Percentiles rank a stretch among this genome's conserved stretches.
Conservation (phyloP, 2,888 invertebrate genomes). For the Dynastes hyllus region DNA sequence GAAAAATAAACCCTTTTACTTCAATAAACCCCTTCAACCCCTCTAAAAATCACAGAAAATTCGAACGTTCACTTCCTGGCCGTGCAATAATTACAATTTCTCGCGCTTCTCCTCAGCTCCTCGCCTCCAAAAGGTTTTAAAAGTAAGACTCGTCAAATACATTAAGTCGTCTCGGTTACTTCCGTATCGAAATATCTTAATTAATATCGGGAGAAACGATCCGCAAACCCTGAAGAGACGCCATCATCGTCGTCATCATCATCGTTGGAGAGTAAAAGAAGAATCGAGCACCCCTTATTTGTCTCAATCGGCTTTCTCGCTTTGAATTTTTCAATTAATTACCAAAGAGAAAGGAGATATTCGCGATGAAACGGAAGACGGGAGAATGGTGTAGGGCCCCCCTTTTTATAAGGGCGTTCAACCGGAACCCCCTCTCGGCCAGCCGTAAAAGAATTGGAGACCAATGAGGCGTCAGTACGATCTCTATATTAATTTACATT, state of each 20-base stretch:
- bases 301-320: constrained; percentile 54
- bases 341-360: constrained; percentile 30
- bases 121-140: background rate
- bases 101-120: background rate
- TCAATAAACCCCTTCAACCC: background rate
- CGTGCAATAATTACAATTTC: background rate
- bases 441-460: background rate
- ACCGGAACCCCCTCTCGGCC: background rate
- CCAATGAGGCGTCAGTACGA: background rate
- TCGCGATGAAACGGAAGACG: constrained; percentile 4
- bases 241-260: background rate
- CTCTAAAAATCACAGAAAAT: background rate
- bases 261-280: background rate
- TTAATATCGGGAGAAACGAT: constrained; percentile 11
- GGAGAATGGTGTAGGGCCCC: background rate
- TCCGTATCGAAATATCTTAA: constrained; percentile 36
- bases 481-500: background rate
- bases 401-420: background rate
- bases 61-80: background rate
- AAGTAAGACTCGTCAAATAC: constrained; percentile 1
- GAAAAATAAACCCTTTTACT: background rate
- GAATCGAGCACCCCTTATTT: constrained; percentile 27
- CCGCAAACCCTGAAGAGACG: constrained; percentile 7
- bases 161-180: background rate
- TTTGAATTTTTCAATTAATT: constrained; percentile 59